Percentiles rank a stretch among this genome's conserved stretches.
Conservation (phyloP, 2,888 invertebrate species). For the Brenthis ino region DNA sequence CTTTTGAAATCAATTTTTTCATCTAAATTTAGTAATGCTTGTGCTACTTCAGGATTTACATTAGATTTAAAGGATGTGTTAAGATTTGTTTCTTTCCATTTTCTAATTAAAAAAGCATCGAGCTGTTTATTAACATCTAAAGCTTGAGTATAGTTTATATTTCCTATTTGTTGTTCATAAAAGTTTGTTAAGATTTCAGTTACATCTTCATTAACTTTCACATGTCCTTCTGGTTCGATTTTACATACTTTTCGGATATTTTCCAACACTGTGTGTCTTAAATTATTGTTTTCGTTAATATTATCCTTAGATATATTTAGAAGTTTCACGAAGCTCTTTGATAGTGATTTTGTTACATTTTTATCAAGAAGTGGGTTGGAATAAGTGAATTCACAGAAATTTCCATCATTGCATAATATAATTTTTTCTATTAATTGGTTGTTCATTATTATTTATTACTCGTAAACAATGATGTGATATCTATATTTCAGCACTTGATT, state of each 20-base stretch:
- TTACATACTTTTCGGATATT: slow-evolving; percentile 65
- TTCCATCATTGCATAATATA: slow-evolving; percentile 37
- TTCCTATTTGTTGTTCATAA: slow-evolving; percentile 50
- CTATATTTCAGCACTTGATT: too few relatives aligned
- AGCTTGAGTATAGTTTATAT: slow-evolving; percentile 21
- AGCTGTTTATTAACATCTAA: slow-evolving; percentile 50
- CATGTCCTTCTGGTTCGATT: slow-evolving; percentile 57
- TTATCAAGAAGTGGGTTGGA: slow-evolving; percentile 65
- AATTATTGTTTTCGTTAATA: slow-evolving; percentile 55
- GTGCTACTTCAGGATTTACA: slow-evolving; percentile 61
- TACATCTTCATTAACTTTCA: slow-evolving; percentile 55
- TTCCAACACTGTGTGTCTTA: slow-evolving; percentile 59
- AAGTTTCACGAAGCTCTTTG: slow-evolving; percentile 67
- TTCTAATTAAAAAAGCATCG: slow-evolving; percentile 62
- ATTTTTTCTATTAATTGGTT: slow-evolving; percentile 62
- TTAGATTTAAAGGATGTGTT: slow-evolving; percentile 47
- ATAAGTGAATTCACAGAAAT: slow-evolving; percentile 58
- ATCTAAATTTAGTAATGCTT: slow-evolving; percentile 65
- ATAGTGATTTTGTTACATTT: slow-evolving; percentile 59
- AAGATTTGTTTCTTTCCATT: slow-evolving; percentile 53
- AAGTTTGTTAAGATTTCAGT: slow-evolving; percentile 52
- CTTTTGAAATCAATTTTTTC: slow-evolving; percentile 46
- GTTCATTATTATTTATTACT: slow-evolving; percentile 56
- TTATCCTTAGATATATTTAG: slow-evolving; percentile 56
- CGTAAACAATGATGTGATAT: too few relatives aligned